Evolutionary conservation across 2,113 vertebrate species (phyloP).

Genomic region (Stegastes partitus): DNA sequence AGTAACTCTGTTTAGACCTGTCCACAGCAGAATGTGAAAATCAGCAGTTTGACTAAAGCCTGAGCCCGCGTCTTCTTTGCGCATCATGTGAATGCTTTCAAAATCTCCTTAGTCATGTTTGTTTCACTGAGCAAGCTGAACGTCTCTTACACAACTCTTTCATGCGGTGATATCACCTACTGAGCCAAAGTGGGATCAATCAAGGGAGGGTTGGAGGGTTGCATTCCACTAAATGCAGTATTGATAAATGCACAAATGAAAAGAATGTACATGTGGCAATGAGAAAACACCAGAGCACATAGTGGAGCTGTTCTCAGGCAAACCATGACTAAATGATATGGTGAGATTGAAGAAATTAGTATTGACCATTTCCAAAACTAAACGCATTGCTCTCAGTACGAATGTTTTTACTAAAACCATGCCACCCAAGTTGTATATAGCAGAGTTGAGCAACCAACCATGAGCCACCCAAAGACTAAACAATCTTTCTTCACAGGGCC

Average conservation of each 20-base stretch:
- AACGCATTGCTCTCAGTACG: too few relatives aligned
- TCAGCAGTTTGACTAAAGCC: slow-evolving; percentile 54
- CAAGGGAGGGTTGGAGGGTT: neutral
- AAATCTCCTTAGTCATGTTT: slow-evolving; percentile 23
- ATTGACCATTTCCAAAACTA: too few relatives aligned
- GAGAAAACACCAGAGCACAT: neutral
- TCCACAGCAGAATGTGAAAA: slow-evolving; percentile 49
- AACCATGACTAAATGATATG: too few relatives aligned
- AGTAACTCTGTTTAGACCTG: slow-evolving; percentile 21
- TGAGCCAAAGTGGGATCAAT: slow-evolving; percentile 7
- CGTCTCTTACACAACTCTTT: slow-evolving; percentile 4
- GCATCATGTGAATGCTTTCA: slow-evolving; percentile 12
- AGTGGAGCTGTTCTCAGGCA: too few relatives aligned
- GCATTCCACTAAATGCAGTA: neutral
- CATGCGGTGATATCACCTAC: neutral
- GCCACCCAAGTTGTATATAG: too few relatives aligned
- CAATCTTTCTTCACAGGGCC: too few relatives aligned
- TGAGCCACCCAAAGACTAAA: too few relatives aligned
- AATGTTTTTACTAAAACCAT: too few relatives aligned
- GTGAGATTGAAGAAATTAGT: too few relatives aligned
- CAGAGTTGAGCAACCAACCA: too few relatives aligned
- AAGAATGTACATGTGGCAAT: neutral
- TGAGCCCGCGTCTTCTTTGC: slow-evolving; percentile 24
- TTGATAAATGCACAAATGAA: neutral
- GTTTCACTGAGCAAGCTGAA: slow-evolving; percentile 7